Base-by-base conservation (phyloP, 1,140 invertebrate genomes). In the Hycleus cichorii region DNA sequence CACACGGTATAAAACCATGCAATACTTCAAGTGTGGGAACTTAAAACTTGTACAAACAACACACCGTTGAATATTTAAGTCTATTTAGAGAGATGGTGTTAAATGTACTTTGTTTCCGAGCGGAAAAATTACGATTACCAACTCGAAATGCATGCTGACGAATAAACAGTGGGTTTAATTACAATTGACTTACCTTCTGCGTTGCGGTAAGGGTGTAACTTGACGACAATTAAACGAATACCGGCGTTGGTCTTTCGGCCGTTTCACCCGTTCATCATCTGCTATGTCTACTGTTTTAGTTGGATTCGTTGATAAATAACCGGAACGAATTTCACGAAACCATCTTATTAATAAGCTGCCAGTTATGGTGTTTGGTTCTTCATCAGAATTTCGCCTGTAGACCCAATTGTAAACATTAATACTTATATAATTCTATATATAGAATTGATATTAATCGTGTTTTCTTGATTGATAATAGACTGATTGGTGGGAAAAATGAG, bases 141-240 rank as follows among this genome's bases (percentile, higher is more conserved):
- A 18, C 18, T 32, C 4, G 32, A 32, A 4, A 32, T 32, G 18
- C 32, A 32, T 32, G 7, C 7, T 7, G 32, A 32, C 0, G 32
- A 32, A 32, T 7, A 32, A 32, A 32, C 7, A 32, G 18, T 32
- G 32, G 4, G 4, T 32, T 32, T 32, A 32, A 32, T 32, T 32
- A 32, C 7, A 32, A 49, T 26, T 38, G 11, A 43, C 49, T 51
- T 51, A 32, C 49, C 49, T 51, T 51, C 49, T 39, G 40, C 40
- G 18, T 1, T 12, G 32, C 39, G 49, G 25, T 51, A 42, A 42
- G 10, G 49, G 39, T 43, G 39, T 40, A 11, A 51, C 49, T 51
- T 51, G 40, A n/a, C 49, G 49, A 7, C 44, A 39, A 51, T 51
- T 51, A 26, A 51, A 51, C 32, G 49, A 51, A 11, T 51, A 11